Base-by-base conservation (phyloP, 1,140 invertebrate genomes). In the Helicorthomorpha holstii region DNA sequence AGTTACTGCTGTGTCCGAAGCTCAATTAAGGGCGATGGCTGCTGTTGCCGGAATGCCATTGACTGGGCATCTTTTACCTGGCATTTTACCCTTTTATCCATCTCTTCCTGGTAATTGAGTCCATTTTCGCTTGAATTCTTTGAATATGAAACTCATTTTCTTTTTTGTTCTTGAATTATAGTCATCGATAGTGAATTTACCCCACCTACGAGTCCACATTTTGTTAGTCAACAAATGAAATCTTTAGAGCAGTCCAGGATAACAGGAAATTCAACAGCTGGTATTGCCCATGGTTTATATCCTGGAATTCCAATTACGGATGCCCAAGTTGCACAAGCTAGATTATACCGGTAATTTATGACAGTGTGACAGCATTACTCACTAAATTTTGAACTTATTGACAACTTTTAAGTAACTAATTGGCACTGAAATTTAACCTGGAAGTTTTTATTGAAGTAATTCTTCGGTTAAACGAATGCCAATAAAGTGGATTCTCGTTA, bases 71-170 rank as follows among this genome's bases (percentile, higher is more conserved):
- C 78, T 85, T 70, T 66, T 84, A 52, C 76, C 80, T 1, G 75
- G 78, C 42, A 80, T 79, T 3, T 67, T 84, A 59, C 80, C 83
- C 27, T 84, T 80, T 65, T 85, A 84, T 65, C 80, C 81, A 50
- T 76, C 79, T 38, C 63, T 83, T 59, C 78, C 80, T 57, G 63
- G 68, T 66, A 58, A 57, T 46, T 46, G 38, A 12, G 38, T 12
- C 38, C 38, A 41, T 41, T 41, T 12, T 12, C 12, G 19, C 12
- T 41, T 19, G 12, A 41, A 19, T 41, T 34, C 29, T 34, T 34
- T 34, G 29, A 34, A 7, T 7, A 7, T 16, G 29, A 34, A 34
- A 34, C 7, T 34, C 7, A 7, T 34, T 46, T 10, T 22, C 4
- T 22, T 46, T 19, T 22, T 46, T 10, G 21, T 21, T 46, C 4